Conservation (phyloP, 2,797 vertebrate species). For the Tapera naevia region DNA sequence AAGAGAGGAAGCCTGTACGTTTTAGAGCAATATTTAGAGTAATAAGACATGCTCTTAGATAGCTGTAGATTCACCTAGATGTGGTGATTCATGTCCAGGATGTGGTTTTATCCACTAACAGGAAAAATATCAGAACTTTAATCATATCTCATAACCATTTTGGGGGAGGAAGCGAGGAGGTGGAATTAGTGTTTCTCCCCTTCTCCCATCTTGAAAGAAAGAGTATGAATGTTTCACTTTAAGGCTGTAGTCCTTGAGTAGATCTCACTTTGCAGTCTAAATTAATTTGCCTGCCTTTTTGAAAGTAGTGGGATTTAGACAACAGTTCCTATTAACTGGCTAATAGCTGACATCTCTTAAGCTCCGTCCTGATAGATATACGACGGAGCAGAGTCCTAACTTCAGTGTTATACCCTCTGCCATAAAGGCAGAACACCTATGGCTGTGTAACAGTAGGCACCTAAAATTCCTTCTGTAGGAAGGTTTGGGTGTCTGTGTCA, state of each 20-base stretch:
- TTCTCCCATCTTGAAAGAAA: not conserved
- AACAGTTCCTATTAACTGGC: not conserved
- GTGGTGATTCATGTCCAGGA: not conserved
- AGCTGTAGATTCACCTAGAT: not conserved
- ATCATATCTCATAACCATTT: fast-evolving
- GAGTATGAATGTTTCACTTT: not conserved
- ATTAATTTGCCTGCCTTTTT: not conserved
- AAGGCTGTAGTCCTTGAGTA: not conserved
- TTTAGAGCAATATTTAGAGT: not conserved
- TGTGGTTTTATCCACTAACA: not conserved
- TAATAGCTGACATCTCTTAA: not conserved
- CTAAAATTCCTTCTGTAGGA: not conserved
- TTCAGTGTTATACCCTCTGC: not conserved
- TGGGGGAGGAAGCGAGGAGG: fast-evolving
- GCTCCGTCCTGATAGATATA: not conserved
- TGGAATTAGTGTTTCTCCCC: not conserved
- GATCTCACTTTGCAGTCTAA: not conserved
- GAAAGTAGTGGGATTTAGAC: not conserved
- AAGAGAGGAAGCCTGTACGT: not conserved
- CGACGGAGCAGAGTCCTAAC: not conserved
- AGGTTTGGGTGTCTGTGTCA: not conserved
- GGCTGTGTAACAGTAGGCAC: not conserved
- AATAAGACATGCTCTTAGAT: fast-evolving
- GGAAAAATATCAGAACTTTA: not conserved
- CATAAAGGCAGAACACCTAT: not conserved